Evolutionary conservation across 2,888 invertebrate genomes (phyloP).

Genomic region (Micoletzkya japonica): DNA sequence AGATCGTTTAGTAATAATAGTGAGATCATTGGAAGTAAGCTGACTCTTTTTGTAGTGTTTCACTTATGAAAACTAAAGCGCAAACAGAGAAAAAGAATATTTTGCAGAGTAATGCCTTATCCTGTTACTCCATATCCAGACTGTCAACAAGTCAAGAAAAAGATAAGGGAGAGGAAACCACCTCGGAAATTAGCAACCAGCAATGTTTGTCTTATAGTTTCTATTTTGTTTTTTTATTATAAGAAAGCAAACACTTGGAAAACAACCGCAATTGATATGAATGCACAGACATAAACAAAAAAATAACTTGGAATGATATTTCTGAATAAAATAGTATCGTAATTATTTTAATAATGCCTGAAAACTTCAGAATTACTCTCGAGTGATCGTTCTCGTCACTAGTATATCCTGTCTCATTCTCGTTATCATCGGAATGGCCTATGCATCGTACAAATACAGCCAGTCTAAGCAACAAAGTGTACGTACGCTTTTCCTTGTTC

Average conservation of each 20-base stretch:
- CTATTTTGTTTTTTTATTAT: neutral
- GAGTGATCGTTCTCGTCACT: neutral
- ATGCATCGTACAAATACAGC: neutral
- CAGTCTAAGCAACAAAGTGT: neutral
- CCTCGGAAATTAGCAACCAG: neutral
- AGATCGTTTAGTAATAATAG: no score
- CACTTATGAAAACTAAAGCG: no score
- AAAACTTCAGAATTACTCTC: neutral
- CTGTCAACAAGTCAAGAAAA: conserved; percentile 17
- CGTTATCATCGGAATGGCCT: neutral
- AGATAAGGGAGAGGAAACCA: neutral
- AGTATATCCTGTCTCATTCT: neutral
- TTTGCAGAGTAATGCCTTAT: neutral
- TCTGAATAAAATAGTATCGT: no score
- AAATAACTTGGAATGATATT: no score
- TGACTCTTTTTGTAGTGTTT: no score
- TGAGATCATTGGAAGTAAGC: no score
- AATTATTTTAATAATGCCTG: no score
- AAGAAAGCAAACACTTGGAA: neutral
- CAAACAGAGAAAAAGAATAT: no score
- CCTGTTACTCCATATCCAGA: conserved; percentile 9
- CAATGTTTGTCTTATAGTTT: conserved; percentile 2
- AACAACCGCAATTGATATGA: neutral
- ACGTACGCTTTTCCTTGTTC: neutral
- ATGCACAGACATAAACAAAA: no score